Evolutionary conservation across 2,888 invertebrate species (phyloP).

Genomic region (Trissoscelio sp.): DNA sequence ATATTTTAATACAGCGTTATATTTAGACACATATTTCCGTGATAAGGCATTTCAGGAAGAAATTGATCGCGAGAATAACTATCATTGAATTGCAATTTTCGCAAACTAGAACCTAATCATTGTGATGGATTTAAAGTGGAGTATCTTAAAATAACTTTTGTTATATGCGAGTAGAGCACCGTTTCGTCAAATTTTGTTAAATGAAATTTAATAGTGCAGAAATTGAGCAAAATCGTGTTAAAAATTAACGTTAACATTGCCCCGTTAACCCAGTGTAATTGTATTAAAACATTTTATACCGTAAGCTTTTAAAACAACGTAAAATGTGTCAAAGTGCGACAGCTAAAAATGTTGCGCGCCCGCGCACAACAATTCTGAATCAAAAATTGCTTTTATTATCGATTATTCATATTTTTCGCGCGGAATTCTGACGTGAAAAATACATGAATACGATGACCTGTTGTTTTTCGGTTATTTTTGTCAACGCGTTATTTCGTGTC

Average conservation of each 20-base stretch:
- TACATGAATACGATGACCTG: constrained; percentile 9
- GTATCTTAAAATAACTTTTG: constrained; percentile 4
- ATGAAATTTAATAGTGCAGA: not conserved
- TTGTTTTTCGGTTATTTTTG: constrained; percentile 23
- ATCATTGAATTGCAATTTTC: constrained; percentile 18
- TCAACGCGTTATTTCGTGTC: constrained; percentile 7
- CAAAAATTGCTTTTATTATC: constrained; percentile 12
- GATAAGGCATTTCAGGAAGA: constrained; percentile 1
- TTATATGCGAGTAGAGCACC: not conserved
- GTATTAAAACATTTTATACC: constrained; percentile 8
- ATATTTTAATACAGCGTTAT: not conserved
- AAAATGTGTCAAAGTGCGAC: constrained; percentile 6
- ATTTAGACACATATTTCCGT: not conserved
- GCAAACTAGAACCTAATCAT: constrained; percentile 4
- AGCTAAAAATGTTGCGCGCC: constrained; percentile 11
- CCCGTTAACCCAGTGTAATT: not conserved
- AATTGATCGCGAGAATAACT: constrained; percentile 17
- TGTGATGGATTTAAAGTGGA: constrained; percentile 21
- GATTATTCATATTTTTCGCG: constrained; percentile 31
- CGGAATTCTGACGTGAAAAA: constrained; percentile 16
- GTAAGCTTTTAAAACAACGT: constrained; percentile 13
- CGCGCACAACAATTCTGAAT: not conserved
- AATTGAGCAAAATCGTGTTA: not conserved
- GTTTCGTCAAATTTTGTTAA: not conserved
- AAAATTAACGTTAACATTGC: constrained; percentile 1